Conservation (phyloP, 1,140 invertebrate species). For the Drosophila lacteicornis region DNA sequence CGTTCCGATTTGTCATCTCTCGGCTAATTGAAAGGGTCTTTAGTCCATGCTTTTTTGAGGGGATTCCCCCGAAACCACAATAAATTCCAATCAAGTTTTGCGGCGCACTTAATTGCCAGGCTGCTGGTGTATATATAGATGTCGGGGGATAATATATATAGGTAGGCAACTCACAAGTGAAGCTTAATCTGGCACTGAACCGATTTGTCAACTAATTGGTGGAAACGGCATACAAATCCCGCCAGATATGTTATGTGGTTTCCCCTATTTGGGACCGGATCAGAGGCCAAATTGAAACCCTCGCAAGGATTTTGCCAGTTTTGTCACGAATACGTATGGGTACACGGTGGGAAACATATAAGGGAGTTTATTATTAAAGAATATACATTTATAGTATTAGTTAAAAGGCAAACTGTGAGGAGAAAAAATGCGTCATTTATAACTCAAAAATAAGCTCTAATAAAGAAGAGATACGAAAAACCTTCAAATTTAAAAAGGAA, state of each 20-base stretch:
- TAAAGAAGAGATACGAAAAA: background rate
- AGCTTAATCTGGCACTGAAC: conserved; percentile 48
- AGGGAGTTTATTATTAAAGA: background rate
- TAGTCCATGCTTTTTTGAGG: conserved; percentile 13
- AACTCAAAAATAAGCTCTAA: background rate
- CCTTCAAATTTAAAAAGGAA: no score
- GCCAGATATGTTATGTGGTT: conserved; percentile 60
- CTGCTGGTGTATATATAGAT: conserved; percentile 17
- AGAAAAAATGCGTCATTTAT: no score
- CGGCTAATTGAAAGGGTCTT: conserved; percentile 52
- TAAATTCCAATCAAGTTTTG: conserved; percentile 74
- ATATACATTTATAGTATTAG: no score
- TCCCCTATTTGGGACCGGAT: conserved; percentile 25
- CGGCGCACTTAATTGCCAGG: conserved; percentile 67
- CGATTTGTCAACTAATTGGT: conserved; percentile 65
- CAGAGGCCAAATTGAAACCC: conserved; percentile 32
- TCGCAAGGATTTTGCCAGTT: conserved; percentile 51
- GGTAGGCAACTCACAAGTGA: conserved; percentile 3
- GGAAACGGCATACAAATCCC: conserved; percentile 46
- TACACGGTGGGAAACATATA: background rate
- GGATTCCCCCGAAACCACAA: conserved; percentile 40
- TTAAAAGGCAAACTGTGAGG: no score
- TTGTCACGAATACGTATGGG: conserved; percentile 22
- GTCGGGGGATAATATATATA: background rate
- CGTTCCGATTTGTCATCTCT: conserved; percentile 16